These are phyloP conservation scores for Parnassius orleans DNA, from an alignment of 2,888 invertebrate species.

Conservation along the genomic window DNA sequence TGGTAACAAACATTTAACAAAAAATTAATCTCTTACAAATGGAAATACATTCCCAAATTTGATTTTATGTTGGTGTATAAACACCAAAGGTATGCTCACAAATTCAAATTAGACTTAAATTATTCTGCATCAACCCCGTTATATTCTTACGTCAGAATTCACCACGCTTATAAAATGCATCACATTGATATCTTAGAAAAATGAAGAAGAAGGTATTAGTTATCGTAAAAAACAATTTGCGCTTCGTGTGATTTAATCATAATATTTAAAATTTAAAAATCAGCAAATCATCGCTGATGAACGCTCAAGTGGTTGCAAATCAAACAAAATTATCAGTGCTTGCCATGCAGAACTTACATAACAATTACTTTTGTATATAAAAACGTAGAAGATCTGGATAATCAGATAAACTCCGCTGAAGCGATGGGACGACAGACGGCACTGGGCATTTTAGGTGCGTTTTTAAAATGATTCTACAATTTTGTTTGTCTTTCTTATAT, in stretches of 20 bases:
- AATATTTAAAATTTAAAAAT: neutral
- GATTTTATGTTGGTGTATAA: too few species aligned
- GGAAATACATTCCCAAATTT: too few species aligned
- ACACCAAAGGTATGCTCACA: too few species aligned
- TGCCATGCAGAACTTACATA: neutral
- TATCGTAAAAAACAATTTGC: neutral
- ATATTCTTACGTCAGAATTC: too few species aligned
- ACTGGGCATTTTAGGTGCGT: slow-evolving; percentile 34
- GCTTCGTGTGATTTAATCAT: neutral
- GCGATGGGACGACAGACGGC: slow-evolving; percentile 59
- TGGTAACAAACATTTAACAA: too few species aligned
- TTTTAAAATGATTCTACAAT: neutral
- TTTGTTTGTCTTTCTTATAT: neutral
- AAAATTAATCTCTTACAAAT: too few species aligned
- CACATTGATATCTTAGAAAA: too few species aligned
- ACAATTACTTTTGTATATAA: neutral
- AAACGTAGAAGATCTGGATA: too few species aligned
- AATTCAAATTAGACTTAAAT: too few species aligned
- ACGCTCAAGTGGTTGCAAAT: slow-evolving; percentile 1
- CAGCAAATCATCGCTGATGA: neutral
- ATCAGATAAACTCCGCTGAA: neutral
- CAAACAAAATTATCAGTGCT: neutral
- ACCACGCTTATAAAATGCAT: too few species aligned
- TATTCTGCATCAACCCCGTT: too few species aligned
- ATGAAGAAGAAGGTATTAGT: too few species aligned